These are phyloP conservation scores for Ceratina australensis DNA, from an alignment of 1,140 invertebrate species.

Conservation along the genomic window DNA sequence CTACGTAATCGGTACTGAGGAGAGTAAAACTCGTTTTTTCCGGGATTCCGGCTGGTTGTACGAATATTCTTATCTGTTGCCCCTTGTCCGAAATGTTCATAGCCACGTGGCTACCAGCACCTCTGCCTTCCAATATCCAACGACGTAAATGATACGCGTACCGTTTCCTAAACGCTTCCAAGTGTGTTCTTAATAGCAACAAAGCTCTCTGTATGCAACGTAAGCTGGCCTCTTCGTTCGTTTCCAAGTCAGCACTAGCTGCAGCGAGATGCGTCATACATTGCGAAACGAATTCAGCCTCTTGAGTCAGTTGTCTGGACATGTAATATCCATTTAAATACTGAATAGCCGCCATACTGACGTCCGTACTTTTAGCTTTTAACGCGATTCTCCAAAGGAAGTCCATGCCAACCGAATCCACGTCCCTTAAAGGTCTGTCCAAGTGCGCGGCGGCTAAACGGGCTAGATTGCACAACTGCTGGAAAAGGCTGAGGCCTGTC, in stretches of 20 bases:
- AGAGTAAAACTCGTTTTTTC: conserved; percentile 89
- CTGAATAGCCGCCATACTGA: conserved; percentile 95
- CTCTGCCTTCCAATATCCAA: conserved; percentile 90
- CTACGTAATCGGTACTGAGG: conserved; percentile 90
- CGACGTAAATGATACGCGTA: conserved; percentile 92
- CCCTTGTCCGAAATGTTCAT: conserved; percentile 81
- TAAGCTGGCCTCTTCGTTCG: conserved; percentile 88
- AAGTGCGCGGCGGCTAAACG: conserved; percentile 85
- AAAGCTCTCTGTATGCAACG: conserved; percentile 94
- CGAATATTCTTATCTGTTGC: conserved; percentile 85
- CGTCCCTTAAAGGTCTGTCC: conserved; percentile 75
- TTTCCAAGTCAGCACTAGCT: conserved; percentile 86
- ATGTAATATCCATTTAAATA: conserved; percentile 96
- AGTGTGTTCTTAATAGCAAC: conserved; percentile 92
- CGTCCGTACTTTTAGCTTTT: conserved; percentile 92
- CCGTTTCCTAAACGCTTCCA: conserved; percentile 93
- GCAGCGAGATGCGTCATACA: conserved; percentile 94
- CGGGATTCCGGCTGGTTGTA: conserved; percentile 92
- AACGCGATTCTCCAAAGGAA: conserved; percentile 96
- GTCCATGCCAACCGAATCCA: conserved; percentile 89
- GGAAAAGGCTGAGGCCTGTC: conserved; percentile 93
- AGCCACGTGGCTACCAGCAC: conserved; percentile 86
- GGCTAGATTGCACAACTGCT: conserved; percentile 93
- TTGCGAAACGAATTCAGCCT: conserved; percentile 94
- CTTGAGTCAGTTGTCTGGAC: conserved; percentile 92